A percentile compares a stretch with the other conserved stretches of the same genome.
phyloP scores from a whole-genome alignment of 2,113 vertebrate species.

The Tylochromis polylepis region DNA sequence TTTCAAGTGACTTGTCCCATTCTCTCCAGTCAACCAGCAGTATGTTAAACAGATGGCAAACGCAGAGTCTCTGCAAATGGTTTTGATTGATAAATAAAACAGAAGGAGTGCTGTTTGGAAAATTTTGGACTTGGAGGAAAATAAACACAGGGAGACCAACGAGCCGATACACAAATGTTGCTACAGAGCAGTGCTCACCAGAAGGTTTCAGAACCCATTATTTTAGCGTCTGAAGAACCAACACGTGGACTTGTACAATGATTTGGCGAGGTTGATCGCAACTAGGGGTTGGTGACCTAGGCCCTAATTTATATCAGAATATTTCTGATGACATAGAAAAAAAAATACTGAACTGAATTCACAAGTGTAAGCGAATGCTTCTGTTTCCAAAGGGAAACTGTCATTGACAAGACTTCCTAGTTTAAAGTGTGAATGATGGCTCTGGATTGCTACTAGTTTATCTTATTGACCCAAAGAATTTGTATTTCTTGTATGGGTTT shows the following conservation, averaged over 20 bases:
- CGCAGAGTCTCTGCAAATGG: not conserved
- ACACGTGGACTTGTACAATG: not conserved
- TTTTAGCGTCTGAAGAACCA: not conserved
- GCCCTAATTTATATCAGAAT: not conserved
- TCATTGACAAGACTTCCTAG: not conserved
- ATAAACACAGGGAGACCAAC: not conserved
- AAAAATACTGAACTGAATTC: not conserved
- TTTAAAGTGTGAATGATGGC: not conserved
- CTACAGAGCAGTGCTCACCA: not conserved
- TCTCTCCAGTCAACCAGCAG: not conserved
- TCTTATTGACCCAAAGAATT: not conserved
- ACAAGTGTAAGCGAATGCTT: not conserved
- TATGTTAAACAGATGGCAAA: not conserved
- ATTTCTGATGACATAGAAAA: not conserved
- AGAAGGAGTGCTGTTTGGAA: not conserved
- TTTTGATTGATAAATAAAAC: not conserved
- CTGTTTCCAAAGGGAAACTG: not conserved
- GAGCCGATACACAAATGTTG: not conserved
- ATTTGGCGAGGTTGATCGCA: not conserved
- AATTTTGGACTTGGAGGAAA: not conserved
- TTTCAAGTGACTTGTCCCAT: not conserved
- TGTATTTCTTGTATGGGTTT: not conserved
- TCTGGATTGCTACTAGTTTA: not conserved
- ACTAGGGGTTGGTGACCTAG: not conserved
- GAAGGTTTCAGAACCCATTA: not conserved